phyloP scores from a whole-genome alignment of 2,797 vertebrate genomes.

The Xyrichtys novacula region DNA sequence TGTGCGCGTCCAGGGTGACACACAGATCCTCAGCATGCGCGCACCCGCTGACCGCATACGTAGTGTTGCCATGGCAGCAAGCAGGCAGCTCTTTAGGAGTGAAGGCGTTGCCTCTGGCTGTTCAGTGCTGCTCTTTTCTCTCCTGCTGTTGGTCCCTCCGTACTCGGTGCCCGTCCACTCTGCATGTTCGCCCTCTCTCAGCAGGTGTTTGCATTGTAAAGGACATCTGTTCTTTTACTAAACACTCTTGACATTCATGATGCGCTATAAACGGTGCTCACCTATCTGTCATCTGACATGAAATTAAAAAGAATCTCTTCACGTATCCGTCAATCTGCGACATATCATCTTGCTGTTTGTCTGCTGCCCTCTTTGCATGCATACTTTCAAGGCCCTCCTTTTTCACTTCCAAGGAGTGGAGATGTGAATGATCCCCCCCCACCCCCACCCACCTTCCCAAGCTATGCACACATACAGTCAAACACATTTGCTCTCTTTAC shows the following conservation, averaged over 20 bases:
- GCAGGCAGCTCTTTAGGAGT: slow-evolving; percentile 72
- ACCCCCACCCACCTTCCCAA: slow-evolving; percentile 36
- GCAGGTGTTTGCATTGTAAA: slow-evolving; percentile 60
- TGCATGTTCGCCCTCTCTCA: slow-evolving; percentile 25
- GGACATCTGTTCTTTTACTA: slow-evolving; percentile 43
- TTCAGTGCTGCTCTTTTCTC: slow-evolving; percentile 60
- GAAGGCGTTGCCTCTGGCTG: slow-evolving; percentile 78
- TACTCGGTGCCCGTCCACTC: slow-evolving; percentile 46
- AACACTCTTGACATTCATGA: slow-evolving; percentile 22
- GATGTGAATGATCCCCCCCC: slow-evolving; percentile 42
- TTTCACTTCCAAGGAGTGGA: slow-evolving; percentile 25
- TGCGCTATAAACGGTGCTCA: slow-evolving; percentile 53
- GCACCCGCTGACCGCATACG: slow-evolving; percentile 46
- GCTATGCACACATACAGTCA: slow-evolving; percentile 31
- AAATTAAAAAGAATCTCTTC: slow-evolving; percentile 24
- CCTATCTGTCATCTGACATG: slow-evolving; percentile 25
- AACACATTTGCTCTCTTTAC: slow-evolving; percentile 27
- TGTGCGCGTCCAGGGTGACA: slow-evolving; percentile 51
- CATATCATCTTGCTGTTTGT: not conserved
- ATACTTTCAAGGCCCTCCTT: slow-evolving; percentile 12
- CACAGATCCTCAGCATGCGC: slow-evolving; percentile 45
- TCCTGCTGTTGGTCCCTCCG: slow-evolving; percentile 58
- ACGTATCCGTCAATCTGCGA: too few species aligned
- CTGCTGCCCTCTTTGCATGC: slow-evolving; percentile 11
- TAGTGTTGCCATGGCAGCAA: slow-evolving; percentile 82